Evolutionary conservation across 2,888 invertebrate genomes (phyloP).

Genomic region (Lochmaea capreae): DNA sequence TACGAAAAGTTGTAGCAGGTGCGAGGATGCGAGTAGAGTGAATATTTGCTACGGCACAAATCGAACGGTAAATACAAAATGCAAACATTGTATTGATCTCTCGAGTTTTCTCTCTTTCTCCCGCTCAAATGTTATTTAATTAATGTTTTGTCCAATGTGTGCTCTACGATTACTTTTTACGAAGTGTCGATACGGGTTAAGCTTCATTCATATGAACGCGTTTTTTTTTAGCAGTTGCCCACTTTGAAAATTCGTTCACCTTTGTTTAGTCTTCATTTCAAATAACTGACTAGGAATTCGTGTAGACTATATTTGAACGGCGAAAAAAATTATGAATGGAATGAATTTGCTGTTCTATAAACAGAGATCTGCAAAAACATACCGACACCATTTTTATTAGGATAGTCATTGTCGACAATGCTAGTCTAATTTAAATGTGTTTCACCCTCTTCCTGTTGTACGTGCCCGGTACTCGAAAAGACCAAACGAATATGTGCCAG

Average conservation of each 20-base stretch:
- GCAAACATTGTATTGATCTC: conserved; percentile 37
- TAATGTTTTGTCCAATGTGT: conserved; percentile 31
- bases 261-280: not conserved
- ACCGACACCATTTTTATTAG: not conserved
- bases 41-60: conserved; percentile 30
- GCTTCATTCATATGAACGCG: conserved; percentile 1
- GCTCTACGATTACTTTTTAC: conserved; percentile 24
- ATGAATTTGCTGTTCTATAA: too few relatives aligned
- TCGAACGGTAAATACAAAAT: conserved; percentile 35
- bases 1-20: conserved; percentile 36
- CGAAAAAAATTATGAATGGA: too few relatives aligned
- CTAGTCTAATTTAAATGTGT: not conserved
- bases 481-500: conserved; percentile 52
- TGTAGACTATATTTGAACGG: too few relatives aligned
- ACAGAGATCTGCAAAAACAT: not conserved
- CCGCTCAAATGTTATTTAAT: conserved; percentile 33
- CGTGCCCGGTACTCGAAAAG: conserved; percentile 50
- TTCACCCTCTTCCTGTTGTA: conserved; percentile 37
- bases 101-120: conserved; percentile 17
- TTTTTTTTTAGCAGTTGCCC: not conserved
- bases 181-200: conserved; percentile 17
- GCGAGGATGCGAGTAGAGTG: conserved; percentile 11
- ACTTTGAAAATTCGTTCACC: not conserved
- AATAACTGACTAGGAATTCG: not conserved
- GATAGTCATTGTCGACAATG: not conserved